Evolutionary conservation across 2,888 invertebrate species (phyloP).

Genomic region (Phasia obesa): DNA sequence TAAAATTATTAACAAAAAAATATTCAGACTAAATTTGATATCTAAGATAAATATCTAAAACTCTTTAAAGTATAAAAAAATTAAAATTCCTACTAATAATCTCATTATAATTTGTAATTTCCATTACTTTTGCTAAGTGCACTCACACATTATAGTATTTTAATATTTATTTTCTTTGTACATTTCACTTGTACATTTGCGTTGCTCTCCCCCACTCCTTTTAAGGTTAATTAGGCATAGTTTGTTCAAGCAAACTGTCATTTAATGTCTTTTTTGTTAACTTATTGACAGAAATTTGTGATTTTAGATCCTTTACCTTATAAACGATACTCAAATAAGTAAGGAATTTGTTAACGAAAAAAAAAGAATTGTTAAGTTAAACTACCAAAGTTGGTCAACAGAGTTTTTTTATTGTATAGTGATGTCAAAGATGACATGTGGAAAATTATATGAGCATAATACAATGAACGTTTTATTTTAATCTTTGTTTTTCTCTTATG

Average conservation of each 20-base stretch:
- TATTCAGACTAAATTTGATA: too few species aligned
- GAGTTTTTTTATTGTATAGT: conserved; percentile 14
- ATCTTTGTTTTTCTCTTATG: conserved; percentile 1
- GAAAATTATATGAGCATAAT: conserved; percentile 53
- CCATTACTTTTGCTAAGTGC: neutral
- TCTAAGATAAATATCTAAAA: too few species aligned
- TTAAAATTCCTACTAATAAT: neutral
- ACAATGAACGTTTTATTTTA: conserved; percentile 48
- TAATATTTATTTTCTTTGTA: conserved; percentile 23
- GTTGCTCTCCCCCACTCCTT: conserved; percentile 51
- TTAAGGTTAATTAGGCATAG: conserved; percentile 64
- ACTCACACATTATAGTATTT: neutral
- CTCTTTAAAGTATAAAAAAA: neutral
- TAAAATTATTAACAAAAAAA: too few species aligned
- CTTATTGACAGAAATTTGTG: conserved; percentile 57
- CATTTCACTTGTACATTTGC: conserved; percentile 33
- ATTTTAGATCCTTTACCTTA: conserved; percentile 53
- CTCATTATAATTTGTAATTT: neutral
- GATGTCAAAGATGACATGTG: conserved; percentile 64
- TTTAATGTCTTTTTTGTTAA: conserved; percentile 48
- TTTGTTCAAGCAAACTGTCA: conserved; percentile 64
- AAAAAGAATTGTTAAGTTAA: conserved; percentile 34
- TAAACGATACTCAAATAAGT: conserved; percentile 38
- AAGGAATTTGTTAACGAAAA: conserved; percentile 45
- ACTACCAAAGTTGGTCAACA: conserved; percentile 59